Evolutionary conservation across 2,888 invertebrate genomes (phyloP), one percentile per base, ranked within the genome.

Genomic region (Taphrorychus bicolor): DNA sequence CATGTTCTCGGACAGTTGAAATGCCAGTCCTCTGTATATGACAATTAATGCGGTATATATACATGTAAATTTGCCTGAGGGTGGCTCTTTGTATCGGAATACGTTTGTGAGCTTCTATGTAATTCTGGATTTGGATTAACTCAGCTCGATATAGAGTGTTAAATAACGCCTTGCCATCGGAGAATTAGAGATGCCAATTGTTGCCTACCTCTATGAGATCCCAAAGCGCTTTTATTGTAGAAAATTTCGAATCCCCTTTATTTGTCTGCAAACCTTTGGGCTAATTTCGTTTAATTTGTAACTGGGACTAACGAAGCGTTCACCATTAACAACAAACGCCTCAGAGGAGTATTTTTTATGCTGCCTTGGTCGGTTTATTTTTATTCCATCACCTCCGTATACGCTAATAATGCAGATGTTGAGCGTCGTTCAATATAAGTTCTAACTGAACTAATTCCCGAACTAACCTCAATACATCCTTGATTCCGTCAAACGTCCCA

Each of bases 231-330:
- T 32, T 45, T 58, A 45, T 58, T 48, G 58, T 45, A 58, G 22
- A 58, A 45, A 58, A 58, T n/a, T 45, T 48, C 42, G 21, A 58
- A 48, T 45, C 48, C 48, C 14, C 45, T 58, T 58, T 58, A 58
- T 58, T 19, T 22, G 58, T 42, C 48, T 58, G 58, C 45, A 61
- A 42, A 52, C 23, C 45, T 61, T 56, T 62, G 40, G 49, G 56
- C 49, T 48, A 32, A 62, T 62, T 62, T 62, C 19, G 49, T 53
- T 52, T 61, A 48, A 63, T 40, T 57, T 57, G 19, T 16, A 57
- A 49, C 45, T 9, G 40, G 40, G 41, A 56, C 56, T 56, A 56
- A 56, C 56, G 56, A 32, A 56, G 56, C 56, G 40, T 56, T 56
- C 56, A 40, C 40, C 40, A 56, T 56, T 56, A 56, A 18, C 56